A percentile compares a stretch with the other conserved stretches of the same genome.
phyloP scores from a whole-genome alignment of 2,888 invertebrate genomes.

The Amiota communis region DNA sequence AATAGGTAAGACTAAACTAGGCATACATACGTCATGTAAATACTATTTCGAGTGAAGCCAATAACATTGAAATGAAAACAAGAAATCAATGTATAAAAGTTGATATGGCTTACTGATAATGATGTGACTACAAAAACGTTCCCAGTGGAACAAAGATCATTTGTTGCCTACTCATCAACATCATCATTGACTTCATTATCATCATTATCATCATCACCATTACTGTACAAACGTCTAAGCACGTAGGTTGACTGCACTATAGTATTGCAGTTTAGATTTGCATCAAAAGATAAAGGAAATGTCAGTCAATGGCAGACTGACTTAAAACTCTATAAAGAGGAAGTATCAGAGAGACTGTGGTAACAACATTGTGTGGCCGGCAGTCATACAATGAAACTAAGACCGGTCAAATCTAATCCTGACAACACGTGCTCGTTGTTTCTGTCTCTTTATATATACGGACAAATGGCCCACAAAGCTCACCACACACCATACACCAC shows the following conservation, averaged over 20 bases:
- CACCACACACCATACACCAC: constrained; percentile 29
- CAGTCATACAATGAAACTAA: constrained; percentile 18
- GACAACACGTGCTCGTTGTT: constrained; percentile 22
- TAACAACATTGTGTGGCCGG: constrained; percentile 1
- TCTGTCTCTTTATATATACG: background rate
- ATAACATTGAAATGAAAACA: no score
- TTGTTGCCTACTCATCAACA: no score
- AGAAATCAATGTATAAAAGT: no score
- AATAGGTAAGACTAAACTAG: no score
- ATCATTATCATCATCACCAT: no score
- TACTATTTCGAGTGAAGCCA: no score
- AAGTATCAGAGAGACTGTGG: background rate
- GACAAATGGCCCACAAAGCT: constrained; percentile 47
- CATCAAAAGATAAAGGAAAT: constrained; percentile 18
- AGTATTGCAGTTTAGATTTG: background rate
- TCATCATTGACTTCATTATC: no score
- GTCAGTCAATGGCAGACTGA: constrained; percentile 15
- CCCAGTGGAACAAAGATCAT: no score
- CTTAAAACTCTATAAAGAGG: background rate
- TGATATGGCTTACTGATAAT: no score
- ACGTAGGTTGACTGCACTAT: constrained; percentile 3
- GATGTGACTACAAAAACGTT: no score
- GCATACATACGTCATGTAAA: no score
- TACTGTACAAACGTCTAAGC: background rate
- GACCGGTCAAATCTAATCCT: constrained; percentile 25